Base-by-base conservation (phyloP, 2,888 invertebrate genomes). In the Sicus ferrugineus region DNA sequence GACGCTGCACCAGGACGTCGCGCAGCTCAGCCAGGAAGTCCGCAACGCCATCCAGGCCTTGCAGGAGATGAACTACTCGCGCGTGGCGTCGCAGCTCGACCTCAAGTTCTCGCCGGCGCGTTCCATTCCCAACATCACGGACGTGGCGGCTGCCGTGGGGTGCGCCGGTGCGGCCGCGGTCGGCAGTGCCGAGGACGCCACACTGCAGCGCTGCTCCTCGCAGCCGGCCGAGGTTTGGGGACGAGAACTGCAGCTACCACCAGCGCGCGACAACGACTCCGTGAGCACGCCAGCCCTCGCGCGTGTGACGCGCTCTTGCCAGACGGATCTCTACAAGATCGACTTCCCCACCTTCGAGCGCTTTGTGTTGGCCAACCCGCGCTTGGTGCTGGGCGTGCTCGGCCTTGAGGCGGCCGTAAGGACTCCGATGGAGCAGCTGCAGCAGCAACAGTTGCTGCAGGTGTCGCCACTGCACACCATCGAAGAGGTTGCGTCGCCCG, bases 221-320 rank as follows among this genome's bases (percentile, higher is more conserved):
- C 94, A 94, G 85, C 94, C 94, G 0, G 93, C 94, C 0, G 94
- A 94, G 78, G 93, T 93, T 73, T 92, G 94, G 84, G 91, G 91
- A 77, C 92, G 93, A 89, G 92, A 92, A 77, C 75, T 83, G 72
- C 78, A 81, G 31, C 59, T 77, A 71, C 72, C 65, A 14, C 38
- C 64, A 6, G 31, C 59, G 38, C 26, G 59, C 7, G 42, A 42
- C 42, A 4, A 23, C 3, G 54, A 31, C 9, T 7, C 31, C 50
- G 9, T 3, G 30, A 7, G 11, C 1, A 16, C 28, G 38, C 19
- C 31, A n/a, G 5, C 26, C 21, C 52, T 31, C 6, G 26, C 67
- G 6, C 75, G 71, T 30, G 68, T 75, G 6, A 73, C 80, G 50
- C 79, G 83, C 46, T 77, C 79, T 59, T 79, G 80, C 9, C 85